Evolutionary conservation across 2,797 vertebrate species (phyloP), one percentile per base, ranked within the genome.

Genomic region (Potorous gilbertii): DNA sequence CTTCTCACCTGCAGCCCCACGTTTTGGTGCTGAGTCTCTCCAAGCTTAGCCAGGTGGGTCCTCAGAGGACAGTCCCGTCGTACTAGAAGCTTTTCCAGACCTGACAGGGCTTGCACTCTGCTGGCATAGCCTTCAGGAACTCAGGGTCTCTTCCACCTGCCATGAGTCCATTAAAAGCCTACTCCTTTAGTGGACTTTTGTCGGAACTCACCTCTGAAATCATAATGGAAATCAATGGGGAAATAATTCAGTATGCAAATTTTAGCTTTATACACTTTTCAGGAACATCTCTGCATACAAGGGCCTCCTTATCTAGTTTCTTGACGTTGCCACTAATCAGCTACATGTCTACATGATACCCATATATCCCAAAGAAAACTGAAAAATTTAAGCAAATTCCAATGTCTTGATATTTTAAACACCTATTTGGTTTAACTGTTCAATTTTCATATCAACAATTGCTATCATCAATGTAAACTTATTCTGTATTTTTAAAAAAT

Each of bases 231-330:
- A 87, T 87, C 74, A 87, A 87, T 50, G 74, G 74, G 74, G 74
- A 87, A 87, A 87, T 87, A 87, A 87, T 87, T 87, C 74, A 87
- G 74, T 87, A 87, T 87, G 74, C 74, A 87, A 87, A 87, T 87
- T 87, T 87, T 87, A 87, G 74, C 40, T 87, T 87, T 27, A 87
- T 87, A 50, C 31, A 87, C 40, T 87, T 87, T 87, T 87, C 21
- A 87, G 74, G 74, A 87, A 87, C 24, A 87, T 87, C 74, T 87
- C 74, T 87, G 74, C 74, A 50, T 50, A 87, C 40, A 87, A 87
- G 74, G 40, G 50, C 74, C 74, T 87, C 40, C 74, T 87, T 27
- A 87, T 40, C 74, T 27, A 87, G 74, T 27, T 87, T 81, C 40
- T 81, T 87, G 74, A 87, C 1, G 9, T 81, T 46, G 21, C 40